Percentiles rank a stretch among this genome's conserved stretches.
These are phyloP conservation scores for Zingel zingel DNA, from an alignment of 2,113 vertebrate genomes.

Conservation along the genomic window DNA sequence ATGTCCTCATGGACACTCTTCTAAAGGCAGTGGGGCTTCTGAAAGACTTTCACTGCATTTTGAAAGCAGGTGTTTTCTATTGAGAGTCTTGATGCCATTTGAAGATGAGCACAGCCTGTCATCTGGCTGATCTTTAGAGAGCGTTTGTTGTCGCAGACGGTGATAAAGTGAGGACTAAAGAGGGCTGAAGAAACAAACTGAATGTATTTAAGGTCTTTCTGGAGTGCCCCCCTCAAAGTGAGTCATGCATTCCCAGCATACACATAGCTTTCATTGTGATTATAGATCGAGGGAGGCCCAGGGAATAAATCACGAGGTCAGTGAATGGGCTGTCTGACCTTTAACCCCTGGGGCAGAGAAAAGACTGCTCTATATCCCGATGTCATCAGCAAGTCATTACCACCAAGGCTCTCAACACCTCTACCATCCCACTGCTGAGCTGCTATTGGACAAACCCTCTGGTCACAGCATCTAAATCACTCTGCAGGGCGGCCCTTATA, in stretches of 20 bases:
- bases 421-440: constrained; percentile 39
- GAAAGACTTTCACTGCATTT: constrained; percentile 58
- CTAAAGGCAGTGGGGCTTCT: constrained; percentile 18
- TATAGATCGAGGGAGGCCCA: constrained; percentile 74
- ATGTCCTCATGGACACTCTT: constrained; percentile 41
- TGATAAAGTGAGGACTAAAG: constrained; percentile 56
- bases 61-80: constrained; percentile 53
- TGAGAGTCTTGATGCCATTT: constrained; percentile 33
- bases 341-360: constrained; percentile 66
- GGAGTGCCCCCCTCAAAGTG: constrained; percentile 53
- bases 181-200: constrained; percentile 37
- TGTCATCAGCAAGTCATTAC: constrained; percentile 83
- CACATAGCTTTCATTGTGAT: constrained; percentile 77
- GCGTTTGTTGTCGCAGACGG: neutral
- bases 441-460: constrained; percentile 53
- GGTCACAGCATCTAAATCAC: constrained; percentile 72
- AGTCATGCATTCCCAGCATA: constrained; percentile 66
- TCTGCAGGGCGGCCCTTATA: constrained; percentile 62
- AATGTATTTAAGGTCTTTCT: constrained; percentile 36
- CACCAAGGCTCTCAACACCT: constrained; percentile 77
- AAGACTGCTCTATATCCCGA: constrained; percentile 78
- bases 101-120: constrained; percentile 47
- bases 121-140: constrained; percentile 30
- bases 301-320: constrained; percentile 80
- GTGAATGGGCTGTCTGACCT: constrained; percentile 79